Conservation (phyloP, 2,797 vertebrate species). For the Pagetopsis macropterus region DNA sequence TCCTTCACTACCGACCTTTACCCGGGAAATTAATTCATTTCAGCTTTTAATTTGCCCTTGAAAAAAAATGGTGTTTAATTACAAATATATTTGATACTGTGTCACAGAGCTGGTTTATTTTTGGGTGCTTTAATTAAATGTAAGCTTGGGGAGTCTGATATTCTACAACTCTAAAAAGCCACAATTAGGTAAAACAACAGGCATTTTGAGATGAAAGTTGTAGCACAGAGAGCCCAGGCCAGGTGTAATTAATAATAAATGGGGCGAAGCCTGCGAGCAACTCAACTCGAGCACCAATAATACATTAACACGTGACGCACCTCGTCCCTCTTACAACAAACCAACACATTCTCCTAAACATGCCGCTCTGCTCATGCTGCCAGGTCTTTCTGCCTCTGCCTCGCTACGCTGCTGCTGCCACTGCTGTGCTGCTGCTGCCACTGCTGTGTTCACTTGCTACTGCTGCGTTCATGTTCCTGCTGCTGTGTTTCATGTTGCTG, state of each 20-base stretch:
- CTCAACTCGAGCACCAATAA: no score
- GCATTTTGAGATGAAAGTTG: not conserved
- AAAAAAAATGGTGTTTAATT: constrained; percentile 17
- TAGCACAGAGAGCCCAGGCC: not conserved
- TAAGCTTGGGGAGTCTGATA: not conserved
- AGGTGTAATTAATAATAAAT: not conserved
- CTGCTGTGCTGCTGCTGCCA: no score
- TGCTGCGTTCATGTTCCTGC: no score
- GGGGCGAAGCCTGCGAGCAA: no score
- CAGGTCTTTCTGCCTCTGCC: no score
- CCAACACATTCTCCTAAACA: no score
- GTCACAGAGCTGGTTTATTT: not conserved
- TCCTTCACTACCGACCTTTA: not conserved
- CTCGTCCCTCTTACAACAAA: no score
- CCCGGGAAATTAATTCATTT: constrained; percentile 9
- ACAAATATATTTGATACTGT: constrained; percentile 18
- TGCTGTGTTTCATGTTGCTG: no score
- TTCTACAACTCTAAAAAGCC: not conserved
- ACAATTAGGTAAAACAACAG: not conserved
- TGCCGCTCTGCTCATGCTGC: no score
- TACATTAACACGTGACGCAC: no score
- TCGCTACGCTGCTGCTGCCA: no score
- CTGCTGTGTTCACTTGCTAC: no score
- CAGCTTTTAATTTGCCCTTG: constrained; percentile 22
- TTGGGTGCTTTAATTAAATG: not conserved